Evolutionary conservation across 2,113 vertebrate genomes (phyloP).

Genomic region (Conger conger): DNA sequence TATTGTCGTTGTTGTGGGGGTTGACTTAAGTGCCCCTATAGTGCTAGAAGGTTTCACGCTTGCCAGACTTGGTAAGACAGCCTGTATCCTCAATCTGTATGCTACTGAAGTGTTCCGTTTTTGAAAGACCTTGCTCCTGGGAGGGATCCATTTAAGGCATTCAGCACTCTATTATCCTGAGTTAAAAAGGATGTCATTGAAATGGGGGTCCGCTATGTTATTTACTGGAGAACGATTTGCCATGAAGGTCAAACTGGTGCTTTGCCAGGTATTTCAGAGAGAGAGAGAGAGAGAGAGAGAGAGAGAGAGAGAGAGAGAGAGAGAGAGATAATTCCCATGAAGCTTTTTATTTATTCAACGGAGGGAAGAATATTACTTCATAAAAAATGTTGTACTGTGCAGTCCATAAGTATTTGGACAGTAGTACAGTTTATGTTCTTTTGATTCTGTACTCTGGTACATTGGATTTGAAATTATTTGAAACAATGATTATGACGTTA

Average conservation of each 20-base stretch:
- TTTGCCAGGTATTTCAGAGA: not conserved
- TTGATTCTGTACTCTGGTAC: no score
- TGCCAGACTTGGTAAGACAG: not conserved
- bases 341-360: no score
- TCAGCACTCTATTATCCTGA: conserved; percentile 9
- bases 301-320: not conserved
- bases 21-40: not conserved
- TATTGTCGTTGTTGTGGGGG: not conserved
- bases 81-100: not conserved
- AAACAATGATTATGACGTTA: no score
- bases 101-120: not conserved
- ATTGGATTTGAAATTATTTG: no score
- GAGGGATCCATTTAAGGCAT: conserved; percentile 6
- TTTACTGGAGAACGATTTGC: conserved; percentile 2
- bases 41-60: not conserved
- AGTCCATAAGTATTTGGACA: no score
- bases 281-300: not conserved
- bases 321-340: not conserved
- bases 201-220: not conserved
- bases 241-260: not conserved
- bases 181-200: conserved; percentile 9
- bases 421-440: no score
- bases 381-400: no score
- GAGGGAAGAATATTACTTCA: no score
- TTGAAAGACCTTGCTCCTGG: conserved; percentile 2